Conservation (phyloP, 1,140 invertebrate genomes). For the Mesaphorura yosii region DNA sequence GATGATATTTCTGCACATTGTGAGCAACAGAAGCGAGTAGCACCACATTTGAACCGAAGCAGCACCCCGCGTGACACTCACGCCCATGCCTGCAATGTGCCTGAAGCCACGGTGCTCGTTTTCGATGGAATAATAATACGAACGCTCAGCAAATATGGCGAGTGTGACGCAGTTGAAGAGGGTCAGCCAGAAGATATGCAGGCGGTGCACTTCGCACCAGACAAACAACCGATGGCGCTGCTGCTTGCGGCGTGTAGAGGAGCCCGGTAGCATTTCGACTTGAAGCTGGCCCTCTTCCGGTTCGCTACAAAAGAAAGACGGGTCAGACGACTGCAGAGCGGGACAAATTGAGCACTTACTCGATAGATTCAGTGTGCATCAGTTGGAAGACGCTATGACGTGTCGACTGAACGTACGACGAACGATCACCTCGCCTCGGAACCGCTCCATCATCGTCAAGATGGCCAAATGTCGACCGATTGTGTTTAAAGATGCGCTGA, state of each 20-base stretch:
- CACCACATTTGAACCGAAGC: slow-evolving; percentile 50
- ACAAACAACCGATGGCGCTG: neutral
- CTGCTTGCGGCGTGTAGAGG: neutral
- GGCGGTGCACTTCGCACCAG: slow-evolving; percentile 29
- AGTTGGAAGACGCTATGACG: too few species aligned
- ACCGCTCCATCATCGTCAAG: too few species aligned
- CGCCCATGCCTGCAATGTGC: slow-evolving; percentile 40
- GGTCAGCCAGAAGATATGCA: slow-evolving; percentile 43
- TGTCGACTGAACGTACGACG: too few species aligned
- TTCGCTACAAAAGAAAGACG: too few species aligned
- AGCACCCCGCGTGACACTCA: slow-evolving; percentile 44
- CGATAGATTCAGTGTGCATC: too few species aligned
- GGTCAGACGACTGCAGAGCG: slow-evolving; percentile 42
- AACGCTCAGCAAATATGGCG: slow-evolving; percentile 45
- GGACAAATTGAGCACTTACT: too few species aligned
- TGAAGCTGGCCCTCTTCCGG: slow-evolving; percentile 8
- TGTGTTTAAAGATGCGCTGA: too few species aligned
- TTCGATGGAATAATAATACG: slow-evolving; percentile 44
- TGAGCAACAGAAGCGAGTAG: slow-evolving; percentile 43
- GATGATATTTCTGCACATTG: slow-evolving; percentile 46
- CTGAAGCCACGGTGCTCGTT: slow-evolving; percentile 43
- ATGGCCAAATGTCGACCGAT: too few species aligned
- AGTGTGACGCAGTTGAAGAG: slow-evolving; percentile 43
- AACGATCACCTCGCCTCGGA: too few species aligned
- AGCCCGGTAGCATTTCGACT: slow-evolving; percentile 30